Evolutionary conservation across 2,888 invertebrate species (phyloP), one percentile per base, ranked within the genome.

Genomic region (Apomyelois bistriatella): DNA sequence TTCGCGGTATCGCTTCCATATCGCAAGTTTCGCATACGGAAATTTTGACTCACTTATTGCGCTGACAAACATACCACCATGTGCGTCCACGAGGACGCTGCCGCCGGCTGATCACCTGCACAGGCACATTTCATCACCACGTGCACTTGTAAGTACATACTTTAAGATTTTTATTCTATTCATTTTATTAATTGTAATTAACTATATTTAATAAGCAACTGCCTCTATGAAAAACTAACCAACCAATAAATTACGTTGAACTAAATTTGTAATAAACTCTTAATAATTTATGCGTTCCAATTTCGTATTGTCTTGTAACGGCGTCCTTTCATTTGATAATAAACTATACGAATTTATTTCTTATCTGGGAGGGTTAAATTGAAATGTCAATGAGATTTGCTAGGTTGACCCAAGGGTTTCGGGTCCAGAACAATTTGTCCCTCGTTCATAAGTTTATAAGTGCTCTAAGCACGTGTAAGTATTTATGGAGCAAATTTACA

Each of bases 101-200:
- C 79, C 64, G 84, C 82, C 66, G 85, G 87, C 65, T 85, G 75
- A 82, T 64, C 61, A 58, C 58, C 67, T 62, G 61, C 68, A 61
- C 63, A 66, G 65, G 64, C 66, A 66, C 59, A 59, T 61, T 60
- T 61, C 58, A 57, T 61, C 68, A 70, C 70, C 74, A 76, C 80
- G 76, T 73, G 73, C 64, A 64, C 69, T 77, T 84, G 88, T 88
- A 74, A 85, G 84, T 82, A 59, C n/a, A n/a, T n/a, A n/a, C 41
- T 46, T 61, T 37, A 57, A 55, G 56, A 58, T 53, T 53, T 6
- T 47, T 35, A 16, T 54, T n/a, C n/a, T 36, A 17, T 3, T 57
- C 53, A 58, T n/a, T n/a, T n/a, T n/a, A n/a, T n/a, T n/a, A n/a
- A 56, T 56, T 63, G 57, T 8, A 48, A 40, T 49, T 22, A 47